phyloP scores from a whole-genome alignment of 2,888 invertebrate species.

The Lasius fuliginosus region DNA sequence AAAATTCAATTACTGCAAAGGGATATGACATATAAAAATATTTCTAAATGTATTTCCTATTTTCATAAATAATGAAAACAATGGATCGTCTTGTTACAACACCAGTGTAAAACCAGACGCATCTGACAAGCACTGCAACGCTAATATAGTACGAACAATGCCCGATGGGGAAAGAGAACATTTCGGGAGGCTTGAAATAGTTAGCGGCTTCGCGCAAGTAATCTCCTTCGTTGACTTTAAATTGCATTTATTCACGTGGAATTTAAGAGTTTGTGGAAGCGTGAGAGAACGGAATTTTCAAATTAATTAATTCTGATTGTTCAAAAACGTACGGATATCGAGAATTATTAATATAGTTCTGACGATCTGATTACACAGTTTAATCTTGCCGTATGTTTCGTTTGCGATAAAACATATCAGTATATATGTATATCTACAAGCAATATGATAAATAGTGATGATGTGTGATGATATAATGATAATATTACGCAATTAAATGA shows the following conservation, averaged over 20 bases:
- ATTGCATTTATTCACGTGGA: slow-evolving; percentile 53
- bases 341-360: slow-evolving; percentile 25
- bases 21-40: neutral
- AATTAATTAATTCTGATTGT: slow-evolving; percentile 25
- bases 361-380: neutral
- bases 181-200: slow-evolving; percentile 72
- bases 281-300: neutral
- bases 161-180: slow-evolving; percentile 54
- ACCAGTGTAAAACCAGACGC: slow-evolving; percentile 57
- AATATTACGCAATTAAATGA: slow-evolving; percentile 21
- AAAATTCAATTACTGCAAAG: neutral
- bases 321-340: neutral
- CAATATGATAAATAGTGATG: neutral
- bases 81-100: slow-evolving; percentile 73
- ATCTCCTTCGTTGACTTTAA: slow-evolving; percentile 62
- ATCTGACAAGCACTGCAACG: slow-evolving; percentile 64
- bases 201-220: slow-evolving; percentile 67
- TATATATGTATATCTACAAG: neutral
- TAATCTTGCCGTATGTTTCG: slow-evolving; percentile 4
- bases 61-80: slow-evolving; percentile 63
- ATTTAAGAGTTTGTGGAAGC: slow-evolving; percentile 32
- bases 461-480: neutral
- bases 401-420: slow-evolving; percentile 2
- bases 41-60: slow-evolving; percentile 16
- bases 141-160: slow-evolving; percentile 72